A percentile compares a stretch with the other conserved stretches of the same genome.
phyloP scores from a whole-genome alignment of 2,888 invertebrate genomes.

The Resseliella maxima region DNA sequence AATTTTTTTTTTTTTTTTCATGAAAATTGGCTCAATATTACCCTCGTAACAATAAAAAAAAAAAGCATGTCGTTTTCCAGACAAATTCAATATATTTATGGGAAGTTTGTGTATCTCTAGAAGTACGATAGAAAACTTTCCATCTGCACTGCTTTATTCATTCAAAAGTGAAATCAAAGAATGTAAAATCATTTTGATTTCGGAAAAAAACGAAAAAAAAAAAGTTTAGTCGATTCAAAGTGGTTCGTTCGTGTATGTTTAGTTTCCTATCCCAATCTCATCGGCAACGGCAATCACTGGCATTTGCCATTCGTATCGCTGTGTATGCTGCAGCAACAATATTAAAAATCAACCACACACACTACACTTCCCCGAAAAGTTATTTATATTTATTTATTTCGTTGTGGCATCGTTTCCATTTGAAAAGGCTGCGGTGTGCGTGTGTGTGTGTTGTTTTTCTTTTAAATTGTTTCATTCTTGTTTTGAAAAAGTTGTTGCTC shows the following conservation, averaged over 20 bases:
- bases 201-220: no score
- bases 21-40: no score
- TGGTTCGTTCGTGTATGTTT: not conserved
- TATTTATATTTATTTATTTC: not conserved
- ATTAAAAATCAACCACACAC: not conserved
- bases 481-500: not conserved
- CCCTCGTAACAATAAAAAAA: no score
- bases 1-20: no score
- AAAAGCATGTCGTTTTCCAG: no score
- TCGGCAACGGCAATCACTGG: not conserved
- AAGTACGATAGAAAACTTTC: not conserved
- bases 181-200: no score
- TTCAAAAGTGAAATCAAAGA: no score
- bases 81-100: conserved; percentile 20
- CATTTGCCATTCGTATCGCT: not conserved
- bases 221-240: no score
- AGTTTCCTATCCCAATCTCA: no score
- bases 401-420: not conserved
- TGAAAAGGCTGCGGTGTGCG: not conserved
- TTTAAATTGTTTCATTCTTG: not conserved
- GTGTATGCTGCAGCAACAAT: not conserved
- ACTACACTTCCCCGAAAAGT: not conserved
- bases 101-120: conserved; percentile 16
- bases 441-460: not conserved
- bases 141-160: no score